Base-by-base conservation (phyloP, 2,113 vertebrate genomes). In the Trochalopteron elliotii region DNA sequence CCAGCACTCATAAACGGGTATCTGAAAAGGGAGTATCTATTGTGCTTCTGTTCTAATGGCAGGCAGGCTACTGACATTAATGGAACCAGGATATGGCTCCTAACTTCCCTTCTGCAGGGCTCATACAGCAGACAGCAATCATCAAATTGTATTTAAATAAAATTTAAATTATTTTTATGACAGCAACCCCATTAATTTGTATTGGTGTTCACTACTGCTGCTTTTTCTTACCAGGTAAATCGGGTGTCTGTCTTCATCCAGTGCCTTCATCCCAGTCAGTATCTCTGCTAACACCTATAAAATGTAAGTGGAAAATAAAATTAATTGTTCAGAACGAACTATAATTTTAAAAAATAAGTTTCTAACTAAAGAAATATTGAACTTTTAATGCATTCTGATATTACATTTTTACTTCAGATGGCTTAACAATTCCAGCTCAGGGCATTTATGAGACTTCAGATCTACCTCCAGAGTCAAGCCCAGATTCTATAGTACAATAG, bases 281-380 rank as follows among this genome's bases (percentile, higher is more conserved):
- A 97, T 87, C 92, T 98, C 98, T 18, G 98, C 98, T 83, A 98
- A 92, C 27, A 98, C 98, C 98, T 98, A 79, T 33, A 53, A 79
- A 81, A 53, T 55, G 59, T 19, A 75, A 30, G 50, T 74, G 53
- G 55, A 83, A 89, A 70, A 79, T 15, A 86, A 81, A 87, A 49
- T 2, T 0, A 47, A 37, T 81, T 39, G 37, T 89, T 93, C 79
- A 89, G 63, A 86, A 92, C 37, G 12, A 59, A 63, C 67, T 40
- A 5, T 17, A 7, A 24, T 64, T 93, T 93, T 64, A 13, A 10
- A 86, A 84, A 50, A 7, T 1, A 75, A 8, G 23, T 86, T 63
- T 59, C 22, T 52, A 84, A 71, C 35, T 44, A 59, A 40, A 83
- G 55, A 53, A 91, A 80, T 55, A 74, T 0, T 83, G 64, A 90